Evolutionary conservation across 2,888 invertebrate species (phyloP).

Genomic region (Dynastes tityus): DNA sequence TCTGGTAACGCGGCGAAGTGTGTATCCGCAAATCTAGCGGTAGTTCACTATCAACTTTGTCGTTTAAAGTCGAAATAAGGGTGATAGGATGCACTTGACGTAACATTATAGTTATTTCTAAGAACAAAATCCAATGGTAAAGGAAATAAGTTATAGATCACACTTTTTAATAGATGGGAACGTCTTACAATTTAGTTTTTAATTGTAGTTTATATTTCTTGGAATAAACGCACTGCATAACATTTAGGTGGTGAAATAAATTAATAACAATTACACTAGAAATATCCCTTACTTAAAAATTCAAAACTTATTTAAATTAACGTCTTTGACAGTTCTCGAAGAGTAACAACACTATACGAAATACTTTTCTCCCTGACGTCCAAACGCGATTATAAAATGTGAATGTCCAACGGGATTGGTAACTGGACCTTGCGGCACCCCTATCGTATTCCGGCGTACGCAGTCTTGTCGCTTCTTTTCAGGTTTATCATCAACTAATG

Average conservation of each 20-base stretch:
- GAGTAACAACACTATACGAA: conserved; percentile 1
- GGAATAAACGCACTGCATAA: neutral
- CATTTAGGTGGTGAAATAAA: neutral
- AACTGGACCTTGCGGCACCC: conserved; percentile 38
- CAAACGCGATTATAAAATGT: conserved; percentile 11
- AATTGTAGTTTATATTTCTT: no score
- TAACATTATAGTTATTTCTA: conserved; percentile 38
- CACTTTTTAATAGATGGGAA: no score
- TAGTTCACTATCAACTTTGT: conserved; percentile 66
- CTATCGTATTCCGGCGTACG: neutral
- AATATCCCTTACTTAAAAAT: neutral
- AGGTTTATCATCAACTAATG: conserved; percentile 38
- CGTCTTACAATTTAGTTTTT: no score
- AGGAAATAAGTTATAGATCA: no score
- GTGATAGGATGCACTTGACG: conserved; percentile 42
- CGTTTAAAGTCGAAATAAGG: conserved; percentile 40
- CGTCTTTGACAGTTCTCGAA: conserved; percentile 26
- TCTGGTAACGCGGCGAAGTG: conserved; percentile 70
- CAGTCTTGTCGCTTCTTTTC: neutral
- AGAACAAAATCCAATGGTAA: neutral
- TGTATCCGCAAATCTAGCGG: conserved; percentile 86
- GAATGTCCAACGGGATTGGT: conserved; percentile 10
- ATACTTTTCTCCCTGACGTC: neutral
- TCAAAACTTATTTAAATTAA: conserved; percentile 1
- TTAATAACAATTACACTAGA: conserved; percentile 7